Evolutionary conservation across 1,140 invertebrate genomes (phyloP).

Genomic region (Euschistus heros): DNA sequence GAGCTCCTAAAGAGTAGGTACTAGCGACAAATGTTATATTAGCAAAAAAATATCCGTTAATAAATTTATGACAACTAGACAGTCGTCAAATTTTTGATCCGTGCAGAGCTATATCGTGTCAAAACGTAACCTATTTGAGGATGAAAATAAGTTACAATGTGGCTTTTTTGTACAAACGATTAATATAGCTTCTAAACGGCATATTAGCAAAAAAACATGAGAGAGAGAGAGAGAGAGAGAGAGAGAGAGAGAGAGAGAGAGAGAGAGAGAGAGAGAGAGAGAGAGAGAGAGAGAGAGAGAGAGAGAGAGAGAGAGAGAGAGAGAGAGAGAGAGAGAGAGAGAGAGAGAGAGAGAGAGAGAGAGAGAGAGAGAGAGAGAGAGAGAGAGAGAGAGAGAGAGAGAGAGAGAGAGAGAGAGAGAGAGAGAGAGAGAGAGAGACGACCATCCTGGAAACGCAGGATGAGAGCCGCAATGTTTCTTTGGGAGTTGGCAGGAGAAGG

Average conservation of each 20-base stretch:
- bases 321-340: background rate
- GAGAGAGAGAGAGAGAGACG: background rate
- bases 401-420: background rate
- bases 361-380: background rate
- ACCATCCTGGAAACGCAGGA: background rate
- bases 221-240: conserved; percentile 23
- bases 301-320: background rate
- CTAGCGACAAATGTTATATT: too few relatives aligned
- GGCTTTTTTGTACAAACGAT: too few relatives aligned
- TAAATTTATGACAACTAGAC: too few relatives aligned
- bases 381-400: background rate
- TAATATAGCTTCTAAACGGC: too few relatives aligned
- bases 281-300: background rate
- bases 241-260: conserved; percentile 35
- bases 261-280: conserved; percentile 35
- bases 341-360: background rate
- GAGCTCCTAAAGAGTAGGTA: too few relatives aligned
- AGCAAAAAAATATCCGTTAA: too few relatives aligned
- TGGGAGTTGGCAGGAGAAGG: conserved; percentile 1
- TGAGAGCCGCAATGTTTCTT: conserved; percentile 1
- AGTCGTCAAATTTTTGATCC: too few relatives aligned
- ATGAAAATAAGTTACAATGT: too few relatives aligned
- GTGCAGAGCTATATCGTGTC: too few relatives aligned
- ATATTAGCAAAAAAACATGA: too few relatives aligned
- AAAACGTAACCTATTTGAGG: too few relatives aligned